A percentile compares a stretch with the other conserved stretches of the same genome.
phyloP scores from a whole-genome alignment of 2,113 vertebrate species.

The Bettongia penicillata region DNA sequence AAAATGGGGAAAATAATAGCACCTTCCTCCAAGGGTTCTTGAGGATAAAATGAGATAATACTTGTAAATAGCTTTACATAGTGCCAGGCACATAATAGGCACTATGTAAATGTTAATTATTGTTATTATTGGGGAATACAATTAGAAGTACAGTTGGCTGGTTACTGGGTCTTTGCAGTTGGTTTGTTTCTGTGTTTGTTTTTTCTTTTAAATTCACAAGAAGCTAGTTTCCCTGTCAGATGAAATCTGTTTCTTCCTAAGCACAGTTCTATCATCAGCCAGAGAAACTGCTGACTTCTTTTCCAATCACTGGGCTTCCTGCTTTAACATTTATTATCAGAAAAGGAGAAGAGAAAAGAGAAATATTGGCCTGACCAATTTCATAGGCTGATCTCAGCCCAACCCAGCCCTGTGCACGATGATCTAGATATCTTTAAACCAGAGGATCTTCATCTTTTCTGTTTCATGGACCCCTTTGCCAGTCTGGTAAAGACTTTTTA shows the following conservation, averaged over 20 bases:
- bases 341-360: neutral
- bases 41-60: neutral
- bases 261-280: neutral
- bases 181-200: neutral
- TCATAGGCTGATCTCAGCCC: neutral
- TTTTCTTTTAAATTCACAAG: constrained; percentile 8
- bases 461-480: neutral
- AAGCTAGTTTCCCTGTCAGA: constrained; percentile 36
- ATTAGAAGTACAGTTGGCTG: neutral
- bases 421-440: neutral
- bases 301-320: neutral
- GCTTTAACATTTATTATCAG: neutral
- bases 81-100: neutral
- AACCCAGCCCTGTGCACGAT: neutral
- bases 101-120: neutral
- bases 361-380: neutral
- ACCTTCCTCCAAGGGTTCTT: neutral
- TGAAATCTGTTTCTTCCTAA: constrained; percentile 53
- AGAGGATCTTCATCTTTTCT: neutral
- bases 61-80: neutral
- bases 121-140: neutral
- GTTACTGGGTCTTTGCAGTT: neutral
- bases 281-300: neutral
- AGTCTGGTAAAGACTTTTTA: neutral
- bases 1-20: neutral